Base-by-base conservation (phyloP, 1,140 invertebrate genomes). In the Frieseomelitta varia region DNA sequence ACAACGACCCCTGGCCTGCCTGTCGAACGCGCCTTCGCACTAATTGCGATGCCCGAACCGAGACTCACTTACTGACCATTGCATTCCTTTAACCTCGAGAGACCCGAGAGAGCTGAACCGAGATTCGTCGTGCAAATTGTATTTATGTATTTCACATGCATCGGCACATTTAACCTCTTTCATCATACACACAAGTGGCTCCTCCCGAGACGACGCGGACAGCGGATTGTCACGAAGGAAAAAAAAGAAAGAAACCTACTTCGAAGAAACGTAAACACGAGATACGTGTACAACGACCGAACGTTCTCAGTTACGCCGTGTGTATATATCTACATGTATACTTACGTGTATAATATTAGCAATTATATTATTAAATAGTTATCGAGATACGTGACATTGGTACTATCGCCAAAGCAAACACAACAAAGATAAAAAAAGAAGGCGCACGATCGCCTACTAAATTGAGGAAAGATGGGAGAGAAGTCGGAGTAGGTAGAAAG, bases 1-100 rank as follows among this genome's bases (percentile, higher is more conserved):
- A 90, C 88, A 90, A 90, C 88, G 88, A 90, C 88, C 88, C 80
- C 83, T 82, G 77, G 68, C 71, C 81, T 78, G 76, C 84, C 39
- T 61, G 82, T 85, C 77, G 80, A 86, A 87, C 85, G 81, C 80
- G 72, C 84, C 85, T 73, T 81, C 85, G 76, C 73, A 67, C 87
- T 90, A 87, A 87, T 89, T 85, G 68, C 83, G 86, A 87, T 73
- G 81, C 55, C 76, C 80, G n/a, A 58, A 87, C 67, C 47, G 71
- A 67, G 39, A 65, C 27, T 53, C 39, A 15, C n/a, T 72, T 11
- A n/a, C n/a, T 14, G n/a, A 17, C 24, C 1, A 71, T 0, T n/a
- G 39, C 21, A n/a, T 58, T 58, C 58, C 27, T 8, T 34, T 10
- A 1, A 34, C 30, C 14, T 39, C 21, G 15, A 58, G 8, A 21